phyloP scores from a whole-genome alignment of 2,113 vertebrate genomes.

The Dascyllus trimaculatus region DNA sequence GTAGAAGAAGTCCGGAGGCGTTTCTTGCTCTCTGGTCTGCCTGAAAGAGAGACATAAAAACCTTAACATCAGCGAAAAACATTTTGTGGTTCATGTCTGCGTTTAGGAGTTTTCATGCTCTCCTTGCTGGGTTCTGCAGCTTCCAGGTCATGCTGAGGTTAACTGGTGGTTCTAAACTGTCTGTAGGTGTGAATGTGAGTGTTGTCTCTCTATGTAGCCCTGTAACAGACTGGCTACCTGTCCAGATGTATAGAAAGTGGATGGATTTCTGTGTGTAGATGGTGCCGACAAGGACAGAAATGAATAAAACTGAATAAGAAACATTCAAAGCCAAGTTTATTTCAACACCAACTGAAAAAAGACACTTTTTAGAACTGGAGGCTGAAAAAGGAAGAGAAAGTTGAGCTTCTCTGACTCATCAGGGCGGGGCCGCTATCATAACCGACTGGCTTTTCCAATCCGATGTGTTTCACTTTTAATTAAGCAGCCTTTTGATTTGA shows the following conservation, averaged over 20 bases:
- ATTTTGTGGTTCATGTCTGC: no score
- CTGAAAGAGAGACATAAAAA: slow-evolving; percentile 76
- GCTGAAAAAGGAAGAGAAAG: not conserved
- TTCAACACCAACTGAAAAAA: no score
- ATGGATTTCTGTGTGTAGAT: not conserved
- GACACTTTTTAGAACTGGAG: not conserved
- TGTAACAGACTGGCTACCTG: no score
- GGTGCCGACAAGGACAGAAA: not conserved
- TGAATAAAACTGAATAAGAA: not conserved
- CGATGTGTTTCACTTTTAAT: not conserved
- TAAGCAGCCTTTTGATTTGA: not conserved
- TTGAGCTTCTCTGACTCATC: not conserved
- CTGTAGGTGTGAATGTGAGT: no score
- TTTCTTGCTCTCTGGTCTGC: slow-evolving; percentile 97
- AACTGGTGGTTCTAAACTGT: no score
- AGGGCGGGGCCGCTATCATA: not conserved
- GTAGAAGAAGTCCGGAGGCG: slow-evolving; percentile 98
- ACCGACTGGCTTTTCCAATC: not conserved
- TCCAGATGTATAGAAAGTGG: no score
- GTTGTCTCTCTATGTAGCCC: no score
- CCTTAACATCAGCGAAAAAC: not conserved
- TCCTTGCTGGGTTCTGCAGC: no score
- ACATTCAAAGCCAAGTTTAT: no score
- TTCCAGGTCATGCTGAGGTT: no score
- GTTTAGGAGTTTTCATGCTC: not conserved